Conservation (phyloP, 2,113 vertebrate genomes). For the Microcebus lehilahytsara region DNA sequence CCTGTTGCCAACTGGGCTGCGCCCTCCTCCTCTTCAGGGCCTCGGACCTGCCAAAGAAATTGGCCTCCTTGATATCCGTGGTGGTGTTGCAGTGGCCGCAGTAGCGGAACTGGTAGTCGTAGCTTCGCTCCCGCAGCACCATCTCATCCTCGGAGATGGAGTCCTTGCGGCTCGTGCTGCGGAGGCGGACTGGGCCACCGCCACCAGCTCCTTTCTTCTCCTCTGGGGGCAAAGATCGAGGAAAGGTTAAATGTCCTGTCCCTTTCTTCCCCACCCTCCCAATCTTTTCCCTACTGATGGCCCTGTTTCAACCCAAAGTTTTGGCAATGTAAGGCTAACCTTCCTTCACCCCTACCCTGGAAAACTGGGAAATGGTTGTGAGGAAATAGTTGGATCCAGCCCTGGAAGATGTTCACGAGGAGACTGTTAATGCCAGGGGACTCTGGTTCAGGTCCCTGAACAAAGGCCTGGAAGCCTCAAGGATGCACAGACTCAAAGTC, state of each 20-base stretch:
- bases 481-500: not conserved
- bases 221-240: slow-evolving; percentile 82
- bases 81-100: slow-evolving; percentile 99
- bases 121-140: slow-evolving; percentile 94
- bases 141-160: slow-evolving; percentile 96
- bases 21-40: slow-evolving; percentile 47
- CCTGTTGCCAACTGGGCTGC: not conserved
- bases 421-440: not conserved
- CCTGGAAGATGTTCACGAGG: not conserved
- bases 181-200: slow-evolving; percentile 91
- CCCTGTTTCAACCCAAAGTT: not conserved
- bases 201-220: slow-evolving; percentile 90
- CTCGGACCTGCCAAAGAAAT: slow-evolving; percentile 97
- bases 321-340: not conserved
- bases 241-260: slow-evolving; percentile 37
- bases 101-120: slow-evolving; percentile 98
- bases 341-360: not conserved
- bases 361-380: not conserved
- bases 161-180: slow-evolving; percentile 93
- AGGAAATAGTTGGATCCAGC: not conserved
- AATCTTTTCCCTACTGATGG: not conserved
- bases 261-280: not conserved
- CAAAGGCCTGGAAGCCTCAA: not conserved
- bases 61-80: slow-evolving; percentile 98
- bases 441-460: not conserved